phyloP scores from a whole-genome alignment of 2,797 vertebrate species.

The Phalloptychus januarius region DNA sequence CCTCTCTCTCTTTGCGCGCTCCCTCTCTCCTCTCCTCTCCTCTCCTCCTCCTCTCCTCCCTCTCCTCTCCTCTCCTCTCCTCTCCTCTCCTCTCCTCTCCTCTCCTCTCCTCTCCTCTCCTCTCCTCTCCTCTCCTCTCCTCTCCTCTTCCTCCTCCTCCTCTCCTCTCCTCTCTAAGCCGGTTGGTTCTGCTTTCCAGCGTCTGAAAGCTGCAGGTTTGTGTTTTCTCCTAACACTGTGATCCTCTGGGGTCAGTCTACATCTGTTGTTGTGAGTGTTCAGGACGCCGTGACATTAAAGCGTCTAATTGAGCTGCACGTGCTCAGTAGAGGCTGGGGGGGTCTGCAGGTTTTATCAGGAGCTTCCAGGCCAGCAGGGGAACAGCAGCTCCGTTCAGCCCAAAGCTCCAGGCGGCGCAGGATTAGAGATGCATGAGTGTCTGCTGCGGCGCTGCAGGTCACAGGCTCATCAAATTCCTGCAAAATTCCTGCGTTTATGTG shows the following conservation, averaged over 20 bases:
- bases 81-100: conserved; percentile 61
- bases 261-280: too few relatives aligned
- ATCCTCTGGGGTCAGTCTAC: conserved; percentile 10
- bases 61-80: conserved; percentile 55
- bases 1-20: not conserved
- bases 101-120: conserved; percentile 5
- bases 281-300: conserved; percentile 19
- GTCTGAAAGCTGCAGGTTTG: not conserved
- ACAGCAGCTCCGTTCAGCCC: conserved; percentile 55
- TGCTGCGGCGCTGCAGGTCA: not conserved
- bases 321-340: conserved; percentile 25
- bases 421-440: conserved; percentile 42
- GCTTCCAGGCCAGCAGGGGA: conserved; percentile 54
- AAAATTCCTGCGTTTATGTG: conserved; percentile 10
- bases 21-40: too few relatives aligned
- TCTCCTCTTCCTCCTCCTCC: conserved; percentile 27
- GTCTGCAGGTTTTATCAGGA: conserved; percentile 59
- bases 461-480: not conserved
- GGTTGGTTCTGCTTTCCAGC: conserved; percentile 50
- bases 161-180: conserved; percentile 31
- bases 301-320: conserved; percentile 1
- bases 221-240: conserved; percentile 5
- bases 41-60: not conserved
- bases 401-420: conserved; percentile 20
- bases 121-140: conserved; percentile 25